Percentiles rank a stretch among this genome's conserved stretches.
These are phyloP conservation scores for Hypotaenidia philippensis DNA, from an alignment of 2,797 vertebrate genomes.

Conservation along the genomic window DNA sequence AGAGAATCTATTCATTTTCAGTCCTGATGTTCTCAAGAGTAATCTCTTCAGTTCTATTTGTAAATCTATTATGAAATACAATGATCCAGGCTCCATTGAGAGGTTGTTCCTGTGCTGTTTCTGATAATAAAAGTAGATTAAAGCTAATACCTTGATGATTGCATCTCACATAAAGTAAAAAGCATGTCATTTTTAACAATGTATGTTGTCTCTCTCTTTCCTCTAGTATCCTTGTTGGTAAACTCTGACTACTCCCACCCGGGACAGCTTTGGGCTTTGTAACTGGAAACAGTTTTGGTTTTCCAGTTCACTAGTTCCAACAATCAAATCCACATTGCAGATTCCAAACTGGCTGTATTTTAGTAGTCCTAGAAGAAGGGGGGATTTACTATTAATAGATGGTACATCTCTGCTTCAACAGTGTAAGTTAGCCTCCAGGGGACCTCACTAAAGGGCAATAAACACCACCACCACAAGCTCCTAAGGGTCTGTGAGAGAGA, in stretches of 20 bases:
- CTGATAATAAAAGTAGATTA: neutral
- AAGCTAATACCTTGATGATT: neutral
- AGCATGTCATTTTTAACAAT: neutral
- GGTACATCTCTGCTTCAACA: neutral
- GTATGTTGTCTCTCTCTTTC: neutral
- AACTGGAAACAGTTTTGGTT: neutral
- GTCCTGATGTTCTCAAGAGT: neutral
- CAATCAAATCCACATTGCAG: neutral
- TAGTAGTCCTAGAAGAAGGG: neutral
- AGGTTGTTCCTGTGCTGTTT: neutral
- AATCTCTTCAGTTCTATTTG: neutral
- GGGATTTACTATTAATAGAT: neutral
- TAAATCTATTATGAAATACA: slow-evolving; percentile 20
- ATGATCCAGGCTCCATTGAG: neutral
- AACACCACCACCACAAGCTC: neutral
- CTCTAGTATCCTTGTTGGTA: neutral
- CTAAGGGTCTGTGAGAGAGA: neutral
- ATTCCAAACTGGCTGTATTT: neutral
- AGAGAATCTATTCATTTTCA: neutral
- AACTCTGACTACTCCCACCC: neutral
- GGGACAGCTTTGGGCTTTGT: neutral
- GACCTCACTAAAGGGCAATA: neutral
- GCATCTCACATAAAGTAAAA: neutral
- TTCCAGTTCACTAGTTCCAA: neutral
- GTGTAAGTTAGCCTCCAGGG: neutral